A percentile compares a stretch with the other conserved stretches of the same genome.
These are phyloP conservation scores for Aplodontia rufa DNA, from an alignment of 2,113 vertebrate genomes.

Conservation along the genomic window DNA sequence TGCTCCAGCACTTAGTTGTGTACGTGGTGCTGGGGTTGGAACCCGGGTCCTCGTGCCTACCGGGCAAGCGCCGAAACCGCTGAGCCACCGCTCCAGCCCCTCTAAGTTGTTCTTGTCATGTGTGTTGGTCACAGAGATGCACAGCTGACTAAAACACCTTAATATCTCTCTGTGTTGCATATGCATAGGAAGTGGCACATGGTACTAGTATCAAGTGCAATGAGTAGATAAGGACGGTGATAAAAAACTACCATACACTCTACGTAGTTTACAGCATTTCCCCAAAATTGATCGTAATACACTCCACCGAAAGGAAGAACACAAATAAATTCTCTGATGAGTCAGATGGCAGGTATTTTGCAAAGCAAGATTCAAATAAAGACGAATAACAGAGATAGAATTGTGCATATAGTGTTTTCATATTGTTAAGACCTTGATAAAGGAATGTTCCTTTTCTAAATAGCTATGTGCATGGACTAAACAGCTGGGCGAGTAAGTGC, in stretches of 20 bases:
- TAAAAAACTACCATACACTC: neutral
- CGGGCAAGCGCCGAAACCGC: too few species aligned
- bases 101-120: too few species aligned
- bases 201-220: neutral
- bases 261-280: neutral
- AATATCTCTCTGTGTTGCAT: neutral
- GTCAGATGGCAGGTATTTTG: neutral
- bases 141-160: neutral
- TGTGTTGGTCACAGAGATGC: too few species aligned
- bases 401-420: neutral
- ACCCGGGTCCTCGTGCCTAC: too few species aligned
- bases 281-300: neutral
- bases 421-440: neutral
- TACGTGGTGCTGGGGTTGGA: too few species aligned
- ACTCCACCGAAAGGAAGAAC: neutral
- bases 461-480: neutral
- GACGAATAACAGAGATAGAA: neutral
- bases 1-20: too few species aligned
- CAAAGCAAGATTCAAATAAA: neutral
- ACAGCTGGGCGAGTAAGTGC: constrained; percentile 41
- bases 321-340: constrained; percentile 1
- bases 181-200: neutral
- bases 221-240: neutral
- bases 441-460: neutral
- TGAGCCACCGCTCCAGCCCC: too few species aligned